A percentile compares a stretch with the other conserved stretches of the same genome.
phyloP scores from a whole-genome alignment of 2,113 vertebrate genomes.

The Albula glossodonta region DNA sequence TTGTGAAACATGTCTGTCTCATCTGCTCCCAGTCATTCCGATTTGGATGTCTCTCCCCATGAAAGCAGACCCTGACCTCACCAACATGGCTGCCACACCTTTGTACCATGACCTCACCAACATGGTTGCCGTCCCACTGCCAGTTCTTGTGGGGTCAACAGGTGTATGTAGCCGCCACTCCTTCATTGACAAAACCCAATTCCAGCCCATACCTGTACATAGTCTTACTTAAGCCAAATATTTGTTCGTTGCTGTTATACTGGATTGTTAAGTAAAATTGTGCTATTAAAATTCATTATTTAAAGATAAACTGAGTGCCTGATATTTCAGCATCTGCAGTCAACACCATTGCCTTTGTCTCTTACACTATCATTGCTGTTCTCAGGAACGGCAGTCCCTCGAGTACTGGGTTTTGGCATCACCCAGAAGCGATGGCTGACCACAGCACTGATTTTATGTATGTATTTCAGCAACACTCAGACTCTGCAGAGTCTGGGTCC shows the following conservation, averaged over 20 bases:
- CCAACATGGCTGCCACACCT: slow-evolving; percentile 23
- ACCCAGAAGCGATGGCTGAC: not conserved
- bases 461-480: no score
- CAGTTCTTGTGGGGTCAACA: slow-evolving; percentile 13
- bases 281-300: slow-evolving; percentile 69
- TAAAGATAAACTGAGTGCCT: slow-evolving; percentile 40
- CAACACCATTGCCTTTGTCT: not conserved
- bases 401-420: not conserved
- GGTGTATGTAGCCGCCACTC: slow-evolving; percentile 18
- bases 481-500: no score
- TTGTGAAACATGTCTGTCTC: not conserved
- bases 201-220: slow-evolving; percentile 58
- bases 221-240: slow-evolving; percentile 48
- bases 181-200: not conserved
- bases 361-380: not conserved
- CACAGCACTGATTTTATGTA: not conserved
- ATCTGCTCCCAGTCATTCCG: not conserved
- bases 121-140: slow-evolving; percentile 22
- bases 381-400: not conserved
- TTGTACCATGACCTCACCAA: slow-evolving; percentile 42
- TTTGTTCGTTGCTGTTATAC: slow-evolving; percentile 46
- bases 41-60: not conserved
- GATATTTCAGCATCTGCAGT: not conserved
- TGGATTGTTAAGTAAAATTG: slow-evolving; percentile 64
- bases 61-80: slow-evolving; percentile 33